Conservation (phyloP, 2,797 vertebrate genomes). For the Anas bernieri region DNA sequence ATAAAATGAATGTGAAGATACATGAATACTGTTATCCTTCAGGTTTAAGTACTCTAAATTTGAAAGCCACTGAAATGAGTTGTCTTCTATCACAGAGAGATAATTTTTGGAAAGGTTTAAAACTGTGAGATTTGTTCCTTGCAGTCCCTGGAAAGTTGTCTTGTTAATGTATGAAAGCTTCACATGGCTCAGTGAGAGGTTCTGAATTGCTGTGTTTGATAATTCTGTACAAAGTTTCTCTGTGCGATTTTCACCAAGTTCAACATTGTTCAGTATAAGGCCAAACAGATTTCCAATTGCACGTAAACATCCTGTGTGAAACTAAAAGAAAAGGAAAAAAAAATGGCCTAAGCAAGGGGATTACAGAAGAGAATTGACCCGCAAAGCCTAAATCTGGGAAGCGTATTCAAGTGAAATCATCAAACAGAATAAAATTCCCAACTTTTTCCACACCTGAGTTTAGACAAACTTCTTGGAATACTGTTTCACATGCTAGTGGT, state of each 20-base stretch:
- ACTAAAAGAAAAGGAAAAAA: slow-evolving; percentile 73
- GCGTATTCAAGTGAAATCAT: background rate
- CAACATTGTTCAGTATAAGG: slow-evolving; percentile 83
- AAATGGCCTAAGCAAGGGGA: background rate
- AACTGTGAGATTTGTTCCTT: slow-evolving; percentile 82
- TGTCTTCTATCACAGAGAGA: slow-evolving; percentile 76
- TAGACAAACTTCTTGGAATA: background rate
- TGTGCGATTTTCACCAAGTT: slow-evolving; percentile 61
- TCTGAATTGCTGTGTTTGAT: slow-evolving; percentile 80
- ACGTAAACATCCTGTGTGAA: slow-evolving; percentile 85
- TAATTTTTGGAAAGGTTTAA: slow-evolving; percentile 87
- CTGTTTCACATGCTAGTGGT: background rate
- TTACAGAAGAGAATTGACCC: background rate
- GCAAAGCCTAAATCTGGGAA: background rate
- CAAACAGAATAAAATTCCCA: background rate
- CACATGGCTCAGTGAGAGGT: slow-evolving; percentile 81
- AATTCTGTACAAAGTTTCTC: slow-evolving; percentile 84
- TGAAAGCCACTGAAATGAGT: slow-evolving; percentile 86
- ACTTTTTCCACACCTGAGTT: background rate
- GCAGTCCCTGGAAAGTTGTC: slow-evolving; percentile 83
- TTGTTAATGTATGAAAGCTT: slow-evolving; percentile 75
- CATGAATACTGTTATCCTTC: slow-evolving; percentile 79
- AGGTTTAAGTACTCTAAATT: slow-evolving; percentile 83
- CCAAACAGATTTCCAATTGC: slow-evolving; percentile 80
- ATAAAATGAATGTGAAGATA: slow-evolving; percentile 82